Evolutionary conservation across 2,888 invertebrate genomes (phyloP).

Genomic region (Parascotia fuliginaria): DNA sequence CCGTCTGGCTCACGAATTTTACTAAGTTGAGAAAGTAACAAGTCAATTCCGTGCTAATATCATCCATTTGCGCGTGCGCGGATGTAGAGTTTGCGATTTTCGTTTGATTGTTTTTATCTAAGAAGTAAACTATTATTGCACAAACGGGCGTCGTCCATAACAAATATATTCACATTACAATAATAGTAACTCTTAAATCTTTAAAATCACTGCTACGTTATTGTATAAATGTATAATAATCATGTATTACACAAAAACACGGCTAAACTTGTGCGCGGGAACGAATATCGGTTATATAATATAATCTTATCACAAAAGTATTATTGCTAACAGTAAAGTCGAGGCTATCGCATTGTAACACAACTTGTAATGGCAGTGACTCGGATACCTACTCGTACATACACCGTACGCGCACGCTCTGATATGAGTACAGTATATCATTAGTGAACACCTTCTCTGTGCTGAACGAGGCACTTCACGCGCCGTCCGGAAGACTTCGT

Average conservation of each 20-base stretch:
- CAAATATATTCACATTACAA: conserved; percentile 24
- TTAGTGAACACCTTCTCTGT: conserved; percentile 67
- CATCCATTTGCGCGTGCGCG: too few relatives aligned
- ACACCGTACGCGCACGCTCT: conserved; percentile 60
- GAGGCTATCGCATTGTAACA: conserved; percentile 44
- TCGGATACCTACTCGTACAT: conserved; percentile 62
- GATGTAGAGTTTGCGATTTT: neutral
- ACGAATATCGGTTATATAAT: conserved; percentile 53
- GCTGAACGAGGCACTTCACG: conserved; percentile 67
- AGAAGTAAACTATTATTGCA: conserved; percentile 9
- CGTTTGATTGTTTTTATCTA: neutral
- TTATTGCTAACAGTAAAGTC: conserved; percentile 77
- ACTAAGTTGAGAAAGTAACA: too few relatives aligned
- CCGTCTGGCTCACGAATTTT: too few relatives aligned
- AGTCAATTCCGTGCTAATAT: too few relatives aligned
- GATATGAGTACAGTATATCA: conserved; percentile 75
- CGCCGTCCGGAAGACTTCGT: conserved; percentile 32
- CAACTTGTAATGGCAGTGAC: conserved; percentile 38
- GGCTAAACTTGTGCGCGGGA: conserved; percentile 65
- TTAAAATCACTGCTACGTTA: conserved; percentile 31
- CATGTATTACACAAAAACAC: conserved; percentile 46
- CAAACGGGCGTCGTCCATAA: conserved; percentile 11
- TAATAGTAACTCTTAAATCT: conserved; percentile 26
- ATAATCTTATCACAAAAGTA: conserved; percentile 74
- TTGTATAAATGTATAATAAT: conserved; percentile 41